A percentile compares a stretch with the other conserved stretches of the same genome.
Conservation (phyloP, 2,113 vertebrate genomes). For the Cavia aperea region DNA sequence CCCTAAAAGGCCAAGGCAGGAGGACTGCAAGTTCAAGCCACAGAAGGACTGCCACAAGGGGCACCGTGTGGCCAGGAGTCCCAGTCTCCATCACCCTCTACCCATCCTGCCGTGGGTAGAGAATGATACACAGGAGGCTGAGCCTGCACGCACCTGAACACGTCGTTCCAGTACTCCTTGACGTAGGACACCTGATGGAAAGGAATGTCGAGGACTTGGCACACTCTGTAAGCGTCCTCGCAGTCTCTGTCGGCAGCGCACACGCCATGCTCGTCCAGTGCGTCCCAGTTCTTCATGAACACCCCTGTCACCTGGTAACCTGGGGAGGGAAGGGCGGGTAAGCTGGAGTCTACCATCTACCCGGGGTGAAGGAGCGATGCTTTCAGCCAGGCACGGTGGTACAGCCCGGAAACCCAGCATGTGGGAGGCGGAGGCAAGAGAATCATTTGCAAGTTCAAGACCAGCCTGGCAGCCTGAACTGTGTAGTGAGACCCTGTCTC, state of each 20-base stretch:
- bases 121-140: accelerated
- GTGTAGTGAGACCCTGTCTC: too few relatives aligned
- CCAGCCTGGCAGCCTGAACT: too few relatives aligned
- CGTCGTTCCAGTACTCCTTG: conserved; percentile 96
- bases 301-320: conserved; percentile 92
- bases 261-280: conserved; percentile 85
- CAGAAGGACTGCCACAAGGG: not conserved
- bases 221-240: conserved; percentile 90
- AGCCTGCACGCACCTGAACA: conserved; percentile 85
- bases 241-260: conserved; percentile 88
- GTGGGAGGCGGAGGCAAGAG: too few relatives aligned
- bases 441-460: too few relatives aligned
- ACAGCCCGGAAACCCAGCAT: too few relatives aligned
- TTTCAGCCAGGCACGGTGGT: too few relatives aligned
- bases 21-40: not conserved
- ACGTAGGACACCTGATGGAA: conserved; percentile 95
- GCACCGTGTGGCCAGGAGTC: not conserved
- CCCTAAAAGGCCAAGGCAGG: not conserved
- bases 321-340: conserved; percentile 21
- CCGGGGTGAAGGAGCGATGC: accelerated
- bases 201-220: conserved; percentile 85
- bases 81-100: accelerated
- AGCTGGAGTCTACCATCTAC: accelerated
- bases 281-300: conserved; percentile 98
- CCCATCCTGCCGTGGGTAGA: accelerated